These are phyloP conservation scores for Propithecus deckenii DNA, from an alignment of 2,797 vertebrate species.

Conservation along the genomic window DNA sequence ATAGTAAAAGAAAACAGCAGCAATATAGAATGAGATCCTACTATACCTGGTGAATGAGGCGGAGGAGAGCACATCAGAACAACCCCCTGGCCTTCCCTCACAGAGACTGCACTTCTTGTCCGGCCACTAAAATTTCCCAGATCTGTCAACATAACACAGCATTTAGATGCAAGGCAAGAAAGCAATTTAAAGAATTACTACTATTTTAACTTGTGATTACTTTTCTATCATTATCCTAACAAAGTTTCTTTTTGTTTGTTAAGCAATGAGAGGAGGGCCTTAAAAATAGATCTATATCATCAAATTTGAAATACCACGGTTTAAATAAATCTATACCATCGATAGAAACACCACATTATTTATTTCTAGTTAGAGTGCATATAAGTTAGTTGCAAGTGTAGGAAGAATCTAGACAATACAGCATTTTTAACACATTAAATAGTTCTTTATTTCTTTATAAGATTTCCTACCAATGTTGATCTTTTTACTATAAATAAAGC, in stretches of 20 bases:
- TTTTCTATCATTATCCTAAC: slow-evolving; percentile 40
- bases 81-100: slow-evolving; percentile 97
- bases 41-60: slow-evolving; percentile 94
- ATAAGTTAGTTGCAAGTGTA: neutral
- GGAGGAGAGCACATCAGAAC: slow-evolving; percentile 97
- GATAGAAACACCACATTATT: slow-evolving; percentile 6
- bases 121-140: slow-evolving; percentile 93
- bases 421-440: slow-evolving; percentile 17
- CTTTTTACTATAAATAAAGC: neutral
- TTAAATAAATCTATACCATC: slow-evolving; percentile 47
- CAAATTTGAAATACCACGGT: neutral
- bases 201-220: neutral
- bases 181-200: neutral
- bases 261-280: neutral
- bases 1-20: neutral
- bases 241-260: slow-evolving; percentile 49
- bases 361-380: slow-evolving; percentile 15
- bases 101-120: slow-evolving; percentile 93
- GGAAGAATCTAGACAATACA: neutral
- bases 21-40: neutral
- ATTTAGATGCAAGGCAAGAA: slow-evolving; percentile 64
- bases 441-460: slow-evolving; percentile 55
- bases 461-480: neutral
- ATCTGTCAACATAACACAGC: slow-evolving; percentile 87
- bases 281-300: slow-evolving; percentile 52